A percentile compares a stretch with the other conserved stretches of the same genome.
These are phyloP conservation scores for Ophioninae sp. DNA, from an alignment of 2,888 invertebrate genomes.

Conservation along the genomic window DNA sequence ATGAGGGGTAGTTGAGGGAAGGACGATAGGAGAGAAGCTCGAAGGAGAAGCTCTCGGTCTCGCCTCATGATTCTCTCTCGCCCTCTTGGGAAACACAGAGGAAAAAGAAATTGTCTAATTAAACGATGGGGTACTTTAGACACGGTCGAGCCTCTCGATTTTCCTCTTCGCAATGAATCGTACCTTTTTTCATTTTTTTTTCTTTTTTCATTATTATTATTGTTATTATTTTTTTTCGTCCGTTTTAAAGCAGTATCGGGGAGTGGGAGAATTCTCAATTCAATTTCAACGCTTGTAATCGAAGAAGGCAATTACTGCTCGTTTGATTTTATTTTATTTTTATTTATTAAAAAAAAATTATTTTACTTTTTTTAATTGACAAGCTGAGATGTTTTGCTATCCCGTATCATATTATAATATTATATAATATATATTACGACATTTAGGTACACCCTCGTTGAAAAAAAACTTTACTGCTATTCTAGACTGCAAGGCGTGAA, in stretches of 20 bases:
- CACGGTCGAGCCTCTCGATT: constrained; percentile 59
- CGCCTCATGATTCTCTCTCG: constrained; percentile 78
- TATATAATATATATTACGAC: no score
- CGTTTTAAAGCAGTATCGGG: constrained; percentile 19
- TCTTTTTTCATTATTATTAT: no score
- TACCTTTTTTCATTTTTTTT: constrained; percentile 37
- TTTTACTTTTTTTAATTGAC: no score
- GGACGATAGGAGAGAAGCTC: constrained; percentile 21
- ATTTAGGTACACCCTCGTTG: no score
- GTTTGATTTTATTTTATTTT: no score
- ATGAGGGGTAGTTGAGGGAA: constrained; percentile 41
- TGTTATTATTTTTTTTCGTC: constrained; percentile 1
- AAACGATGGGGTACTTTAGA: constrained; percentile 73
- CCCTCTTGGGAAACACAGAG: constrained; percentile 70
- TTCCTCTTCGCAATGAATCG: constrained; percentile 52
- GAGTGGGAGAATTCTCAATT: constrained; percentile 2
- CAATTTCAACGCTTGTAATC: neutral
- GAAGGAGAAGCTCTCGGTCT: constrained; percentile 50
- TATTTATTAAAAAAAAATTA: no score
- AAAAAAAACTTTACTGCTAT: no score
- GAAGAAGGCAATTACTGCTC: neutral
- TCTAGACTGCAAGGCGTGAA: no score
- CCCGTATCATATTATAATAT: no score
- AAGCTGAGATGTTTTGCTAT: no score
- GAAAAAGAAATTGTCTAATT: constrained; percentile 79